Percentiles rank a stretch among this genome's conserved stretches.
phyloP scores from a whole-genome alignment of 2,797 vertebrate species.

The Fundulus diaphanus region DNA sequence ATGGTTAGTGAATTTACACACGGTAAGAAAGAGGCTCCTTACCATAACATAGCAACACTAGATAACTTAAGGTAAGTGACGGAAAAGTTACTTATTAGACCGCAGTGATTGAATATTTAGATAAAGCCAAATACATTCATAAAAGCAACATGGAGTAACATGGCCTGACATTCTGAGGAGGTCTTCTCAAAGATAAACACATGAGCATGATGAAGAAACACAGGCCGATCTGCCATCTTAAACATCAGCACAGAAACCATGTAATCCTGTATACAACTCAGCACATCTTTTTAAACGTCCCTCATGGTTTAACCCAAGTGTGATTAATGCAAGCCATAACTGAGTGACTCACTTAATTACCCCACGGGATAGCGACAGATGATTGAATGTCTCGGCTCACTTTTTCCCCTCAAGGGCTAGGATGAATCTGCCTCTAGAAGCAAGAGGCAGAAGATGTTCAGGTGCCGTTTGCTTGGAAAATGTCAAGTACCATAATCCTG shows the following conservation, averaged over 20 bases:
- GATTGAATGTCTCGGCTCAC: conserved; percentile 54
- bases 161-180: background rate
- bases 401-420: conserved; percentile 38
- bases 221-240: conserved; percentile 18
- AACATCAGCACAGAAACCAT: conserved; percentile 30
- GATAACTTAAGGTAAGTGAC: conserved; percentile 52
- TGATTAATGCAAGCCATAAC: conserved; percentile 65
- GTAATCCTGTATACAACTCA: conserved; percentile 63
- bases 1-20: conserved; percentile 50
- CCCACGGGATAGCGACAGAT: conserved; percentile 43
- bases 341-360: conserved; percentile 68
- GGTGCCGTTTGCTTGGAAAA: conserved; percentile 30
- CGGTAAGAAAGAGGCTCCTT: conserved; percentile 33
- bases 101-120: background rate
- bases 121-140: conserved; percentile 2
- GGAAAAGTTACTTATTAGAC: conserved; percentile 10
- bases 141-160: background rate
- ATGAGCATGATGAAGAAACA: conserved; percentile 6
- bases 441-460: conserved; percentile 5
- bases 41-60: conserved; percentile 17
- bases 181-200: conserved; percentile 14
- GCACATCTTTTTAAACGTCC: conserved; percentile 50
- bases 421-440: conserved; percentile 39
- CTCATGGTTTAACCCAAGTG: conserved; percentile 50
- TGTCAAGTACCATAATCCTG: conserved; percentile 26